A percentile compares a stretch with the other conserved stretches of the same genome.
These are phyloP conservation scores for Panulirus ornatus DNA, from an alignment of 1,140 invertebrate genomes.

Conservation along the genomic window DNA sequence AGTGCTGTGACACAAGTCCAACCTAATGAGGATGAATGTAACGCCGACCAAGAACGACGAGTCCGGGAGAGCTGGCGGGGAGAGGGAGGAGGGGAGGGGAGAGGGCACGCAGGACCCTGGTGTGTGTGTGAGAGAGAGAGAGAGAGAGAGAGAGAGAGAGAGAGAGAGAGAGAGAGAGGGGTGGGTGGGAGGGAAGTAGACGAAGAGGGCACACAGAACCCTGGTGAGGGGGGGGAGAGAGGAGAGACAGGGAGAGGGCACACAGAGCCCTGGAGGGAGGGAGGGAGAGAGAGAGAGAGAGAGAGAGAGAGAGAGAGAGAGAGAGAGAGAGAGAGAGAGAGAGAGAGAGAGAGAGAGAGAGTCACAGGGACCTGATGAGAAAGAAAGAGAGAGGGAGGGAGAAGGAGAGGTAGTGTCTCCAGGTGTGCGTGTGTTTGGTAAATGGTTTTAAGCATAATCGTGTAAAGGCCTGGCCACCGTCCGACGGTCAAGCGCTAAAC, in stretches of 20 bases:
- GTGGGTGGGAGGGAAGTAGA: not conserved
- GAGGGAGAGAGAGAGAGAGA: not conserved
- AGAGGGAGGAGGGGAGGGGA: constrained; percentile 24
- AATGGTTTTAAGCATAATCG: no score
- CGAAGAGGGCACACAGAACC: not conserved
- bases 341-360: constrained; percentile 31
- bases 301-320: constrained; percentile 44
- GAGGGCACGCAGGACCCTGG: not conserved
- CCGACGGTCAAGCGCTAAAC: no score
- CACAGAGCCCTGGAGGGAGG: not conserved
- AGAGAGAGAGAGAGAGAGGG: not conserved
- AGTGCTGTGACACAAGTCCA: constrained; percentile 60
- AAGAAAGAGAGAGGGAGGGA: not conserved
- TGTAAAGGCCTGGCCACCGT: no score
- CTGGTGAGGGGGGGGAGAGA: not conserved
- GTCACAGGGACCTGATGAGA: not conserved
- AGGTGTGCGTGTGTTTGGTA: no score
- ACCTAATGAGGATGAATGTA: constrained; percentile 63
- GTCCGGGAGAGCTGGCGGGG: not conserved
- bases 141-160: not conserved
- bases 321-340: constrained; percentile 36
- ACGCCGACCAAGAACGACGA: constrained; percentile 2
- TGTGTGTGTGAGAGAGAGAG: not conserved
- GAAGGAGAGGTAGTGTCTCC: not conserved
- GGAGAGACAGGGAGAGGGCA: not conserved